A percentile compares a stretch with the other conserved stretches of the same genome.
These are phyloP conservation scores for Smittia aterrima DNA, from an alignment of 2,888 invertebrate genomes.

Conservation along the genomic window DNA sequence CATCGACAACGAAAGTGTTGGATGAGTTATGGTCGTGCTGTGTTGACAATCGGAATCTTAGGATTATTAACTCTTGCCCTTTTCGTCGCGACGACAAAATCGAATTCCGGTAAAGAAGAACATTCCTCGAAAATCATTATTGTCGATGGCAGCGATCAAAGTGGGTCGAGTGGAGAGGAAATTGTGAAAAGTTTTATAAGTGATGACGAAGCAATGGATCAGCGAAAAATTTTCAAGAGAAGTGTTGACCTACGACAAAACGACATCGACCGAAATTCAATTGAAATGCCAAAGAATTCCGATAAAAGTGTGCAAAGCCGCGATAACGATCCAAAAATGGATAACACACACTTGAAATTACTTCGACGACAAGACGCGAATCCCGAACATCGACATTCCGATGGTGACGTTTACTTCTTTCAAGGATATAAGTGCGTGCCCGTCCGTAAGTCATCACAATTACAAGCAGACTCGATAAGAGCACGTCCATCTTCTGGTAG, in stretches of 20 bases:
- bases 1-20: slow-evolving; percentile 40
- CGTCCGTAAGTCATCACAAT: slow-evolving; percentile 17
- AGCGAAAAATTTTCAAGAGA: neutral
- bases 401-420: slow-evolving; percentile 30
- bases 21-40: slow-evolving; percentile 40
- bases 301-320: neutral
- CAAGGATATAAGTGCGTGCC: slow-evolving; percentile 38
- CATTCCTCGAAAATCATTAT: neutral
- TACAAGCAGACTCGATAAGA: slow-evolving; percentile 10
- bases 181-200: neutral
- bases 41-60: slow-evolving; percentile 40
- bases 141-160: neutral
- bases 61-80: slow-evolving; percentile 41
- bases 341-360: slow-evolving; percentile 16
- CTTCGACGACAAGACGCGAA: slow-evolving; percentile 17
- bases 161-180: neutral
- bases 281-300: slow-evolving; percentile 27
- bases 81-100: neutral
- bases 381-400: slow-evolving; percentile 11
- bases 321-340: neutral
- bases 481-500: slow-evolving; percentile 15
- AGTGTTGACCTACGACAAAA: neutral
- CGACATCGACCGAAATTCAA: neutral
- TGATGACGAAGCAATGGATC: neutral
- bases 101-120: neutral